Evolutionary conservation across 1,140 invertebrate genomes (phyloP), one percentile per base, ranked within the genome.

Genomic region (Vanessa tameamea): DNA sequence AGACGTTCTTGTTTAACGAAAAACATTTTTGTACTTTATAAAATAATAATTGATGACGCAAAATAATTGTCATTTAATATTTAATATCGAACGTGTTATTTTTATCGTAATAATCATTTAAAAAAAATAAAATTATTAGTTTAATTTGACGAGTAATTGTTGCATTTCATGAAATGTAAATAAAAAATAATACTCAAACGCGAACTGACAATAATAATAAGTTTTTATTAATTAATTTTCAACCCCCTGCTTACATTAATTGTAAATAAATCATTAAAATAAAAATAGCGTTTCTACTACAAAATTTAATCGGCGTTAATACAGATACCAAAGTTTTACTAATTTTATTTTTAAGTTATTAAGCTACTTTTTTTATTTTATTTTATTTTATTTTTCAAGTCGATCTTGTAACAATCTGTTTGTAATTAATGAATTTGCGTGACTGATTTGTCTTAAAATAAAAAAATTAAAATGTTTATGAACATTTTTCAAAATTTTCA

Each of bases 281-380:
- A 85, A 84, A 83, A 72, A 85, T 86, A 91, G 87, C 87, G 86
- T 91, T 82, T 91, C 81, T 87, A 87, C 80, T 84, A 80, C 85
- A 89, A 92, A 91, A 87, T 86, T 86, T 87, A 90, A 88, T 91
- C 85, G 87, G 88, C 89, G 84, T 87, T 90, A 90, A 90, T 87
- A 87, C 85, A 87, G 80, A 92, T 92, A 91, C 90, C 90, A 92
- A 92, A 92, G 90, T 92, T 91, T 89, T 87, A 87, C 84, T 91
- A 90, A 87, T 90, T 87, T 87, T 84, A 88, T 86, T 85, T 86
- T 88, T 92, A 89, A 90, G 85, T 86, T 92, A 83, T 85, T 89
- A 86, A 90, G 86, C 82, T 83, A 87, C 79, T 84, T 84, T 83
- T 84, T 83, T 65, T 72, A 48, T 72, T 72, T 87, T 86, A 82